Conservation (phyloP, 2,113 vertebrate genomes). For the Promerops cafer region DNA sequence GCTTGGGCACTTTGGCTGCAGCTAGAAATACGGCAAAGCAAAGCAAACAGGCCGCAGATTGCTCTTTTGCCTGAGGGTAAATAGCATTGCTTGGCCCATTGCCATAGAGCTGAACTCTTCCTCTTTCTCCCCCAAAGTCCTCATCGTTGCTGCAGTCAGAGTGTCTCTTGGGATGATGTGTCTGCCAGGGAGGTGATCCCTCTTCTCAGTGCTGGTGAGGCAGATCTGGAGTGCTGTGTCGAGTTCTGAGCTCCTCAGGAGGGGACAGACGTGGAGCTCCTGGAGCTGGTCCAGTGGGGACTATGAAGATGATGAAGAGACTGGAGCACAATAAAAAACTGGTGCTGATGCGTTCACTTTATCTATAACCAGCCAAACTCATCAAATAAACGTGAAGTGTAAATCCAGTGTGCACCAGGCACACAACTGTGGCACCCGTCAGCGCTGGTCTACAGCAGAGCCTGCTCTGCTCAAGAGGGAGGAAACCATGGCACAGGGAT, state of each 20-base stretch:
- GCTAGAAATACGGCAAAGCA: not conserved
- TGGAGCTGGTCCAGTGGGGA: not conserved
- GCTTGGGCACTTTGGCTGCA: not conserved
- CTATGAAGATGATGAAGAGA: not conserved
- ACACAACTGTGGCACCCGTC: rapidly evolving
- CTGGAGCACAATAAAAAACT: not conserved
- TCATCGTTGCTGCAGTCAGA: not conserved
- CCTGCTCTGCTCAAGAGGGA: not conserved
- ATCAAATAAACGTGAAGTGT: not conserved
- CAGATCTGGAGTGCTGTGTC: not conserved
- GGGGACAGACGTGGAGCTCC: not conserved
- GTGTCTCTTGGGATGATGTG: not conserved
- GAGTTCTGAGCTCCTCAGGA: not conserved
- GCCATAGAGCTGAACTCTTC: not conserved
- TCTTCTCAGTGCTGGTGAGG: not conserved
- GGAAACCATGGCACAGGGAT: not conserved
- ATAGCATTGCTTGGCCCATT: not conserved
- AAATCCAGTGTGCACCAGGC: not conserved
- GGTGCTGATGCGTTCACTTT: not conserved
- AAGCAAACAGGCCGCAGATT: not conserved
- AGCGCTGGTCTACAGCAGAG: not conserved
- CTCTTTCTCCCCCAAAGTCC: not conserved
- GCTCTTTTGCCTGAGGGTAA: not conserved
- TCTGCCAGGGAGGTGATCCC: not conserved
- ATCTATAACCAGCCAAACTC: not conserved